Percentiles rank a stretch among this genome's conserved stretches.
phyloP scores from a whole-genome alignment of 2,113 vertebrate genomes.

The Ophiodon elongatus region DNA sequence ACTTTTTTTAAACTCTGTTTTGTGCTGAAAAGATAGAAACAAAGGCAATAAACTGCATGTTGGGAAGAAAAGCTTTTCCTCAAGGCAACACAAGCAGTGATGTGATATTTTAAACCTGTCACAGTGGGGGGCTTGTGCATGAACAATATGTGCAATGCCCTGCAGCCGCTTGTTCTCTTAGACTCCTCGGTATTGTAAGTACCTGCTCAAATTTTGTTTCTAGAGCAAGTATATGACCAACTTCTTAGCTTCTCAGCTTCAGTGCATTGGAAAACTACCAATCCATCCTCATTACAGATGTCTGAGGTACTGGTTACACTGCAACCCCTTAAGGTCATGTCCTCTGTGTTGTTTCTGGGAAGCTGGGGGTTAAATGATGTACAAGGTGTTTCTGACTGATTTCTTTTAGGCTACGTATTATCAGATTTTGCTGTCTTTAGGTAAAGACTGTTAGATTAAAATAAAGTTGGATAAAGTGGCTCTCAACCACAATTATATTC shows the following conservation, averaged over 20 bases:
- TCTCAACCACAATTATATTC: slow-evolving; percentile 18
- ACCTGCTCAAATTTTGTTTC: slow-evolving; percentile 7
- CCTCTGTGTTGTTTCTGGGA: slow-evolving; percentile 14
- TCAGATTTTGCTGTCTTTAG: slow-evolving; percentile 47
- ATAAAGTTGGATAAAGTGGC: slow-evolving; percentile 39
- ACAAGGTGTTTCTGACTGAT: slow-evolving; percentile 30
- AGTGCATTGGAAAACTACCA: slow-evolving; percentile 3
- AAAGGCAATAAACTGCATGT: slow-evolving; percentile 56
- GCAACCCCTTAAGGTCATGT: not conserved
- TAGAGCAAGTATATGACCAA: not conserved
- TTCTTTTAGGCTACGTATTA: not conserved
- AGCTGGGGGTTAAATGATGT: slow-evolving; percentile 1
- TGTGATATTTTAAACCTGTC: slow-evolving; percentile 65
- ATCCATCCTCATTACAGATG: slow-evolving; percentile 13
- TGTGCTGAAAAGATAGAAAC: slow-evolving; percentile 35
- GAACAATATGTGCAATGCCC: slow-evolving; percentile 26
- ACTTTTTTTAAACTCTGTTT: not conserved
- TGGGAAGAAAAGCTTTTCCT: slow-evolving; percentile 54
- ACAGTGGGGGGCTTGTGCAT: slow-evolving; percentile 10
- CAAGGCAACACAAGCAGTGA: slow-evolving; percentile 15
- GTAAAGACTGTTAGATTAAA: slow-evolving; percentile 41
- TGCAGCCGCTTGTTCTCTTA: not conserved
- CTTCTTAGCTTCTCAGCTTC: not conserved
- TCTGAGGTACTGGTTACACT: not conserved
- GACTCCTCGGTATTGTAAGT: not conserved